Evolutionary conservation across 2,888 invertebrate species (phyloP), one percentile per base, ranked within the genome.

Genomic region (Fragum fragum): DNA sequence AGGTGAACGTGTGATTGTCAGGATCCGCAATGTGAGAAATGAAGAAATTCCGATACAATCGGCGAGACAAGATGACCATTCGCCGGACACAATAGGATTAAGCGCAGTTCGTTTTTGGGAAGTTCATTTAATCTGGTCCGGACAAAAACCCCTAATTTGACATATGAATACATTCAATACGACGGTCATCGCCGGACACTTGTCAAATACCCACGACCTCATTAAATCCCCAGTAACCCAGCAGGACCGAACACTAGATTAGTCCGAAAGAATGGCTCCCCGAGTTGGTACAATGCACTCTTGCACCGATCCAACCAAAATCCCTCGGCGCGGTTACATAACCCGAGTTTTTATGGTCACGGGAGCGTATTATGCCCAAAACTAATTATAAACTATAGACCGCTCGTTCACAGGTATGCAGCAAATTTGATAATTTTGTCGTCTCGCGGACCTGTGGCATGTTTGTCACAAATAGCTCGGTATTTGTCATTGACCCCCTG

Each of bases 61-160:
- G 74, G 32, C 55, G 52, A 55, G 78, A 66, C 79, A 81, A 68
- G 79, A 79, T 79, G 74, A 74, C 72, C 81, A 53, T 66, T 81
- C 71, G 70, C 71, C 53, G 59, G 2, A 39, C 29, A 85, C 85
- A 85, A 85, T 85, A 75, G 81, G 85, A 85, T 85, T 85, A 85
- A 68, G 73, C 73, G 85, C 74, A 76, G 76, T 81, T 81, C 85
- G 76, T 81, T 79, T 77, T 75, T 79, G 76, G 79, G 79, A 81
- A 85, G 85, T 85, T 81, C 85, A 85, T 85, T 71, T 85, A 85
- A 85, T 85, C 85, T 81, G 76, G 61, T 72, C 75, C 69, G 79
- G 39, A 85, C 85, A 85, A 85, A 85, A 80, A 82, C 80, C 82
- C 85, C 73, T 85, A 85, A 85, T 85, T 85, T 85, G 85, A 85